Conservation (phyloP, 2,888 invertebrate genomes). For the Mactromeris polynyma region DNA sequence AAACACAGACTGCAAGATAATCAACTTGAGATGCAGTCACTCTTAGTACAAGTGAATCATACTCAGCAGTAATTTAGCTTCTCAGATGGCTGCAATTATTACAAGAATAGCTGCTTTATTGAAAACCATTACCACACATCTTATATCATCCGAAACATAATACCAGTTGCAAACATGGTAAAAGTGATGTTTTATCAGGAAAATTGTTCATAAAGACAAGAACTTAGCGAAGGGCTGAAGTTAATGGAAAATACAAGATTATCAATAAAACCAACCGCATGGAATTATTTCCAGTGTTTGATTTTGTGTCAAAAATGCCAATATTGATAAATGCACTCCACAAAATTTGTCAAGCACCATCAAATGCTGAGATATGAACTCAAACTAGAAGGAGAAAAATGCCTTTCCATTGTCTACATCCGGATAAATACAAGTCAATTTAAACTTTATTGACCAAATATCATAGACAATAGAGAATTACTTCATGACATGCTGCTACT, state of each 20-base stretch:
- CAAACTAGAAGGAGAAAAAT: constrained; percentile 5
- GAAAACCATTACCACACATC: background rate
- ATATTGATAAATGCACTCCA: constrained; percentile 12
- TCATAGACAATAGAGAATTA: background rate
- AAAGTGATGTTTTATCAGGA: constrained; percentile 9
- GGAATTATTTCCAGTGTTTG: constrained; percentile 31
- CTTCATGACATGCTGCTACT: background rate
- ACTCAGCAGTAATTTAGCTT: background rate
- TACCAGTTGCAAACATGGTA: background rate
- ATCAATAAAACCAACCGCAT: constrained; percentile 14
- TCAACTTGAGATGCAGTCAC: background rate
- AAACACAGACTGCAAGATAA: background rate
- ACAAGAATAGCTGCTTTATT: background rate
- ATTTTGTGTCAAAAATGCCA: constrained; percentile 43
- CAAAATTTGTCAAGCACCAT: constrained; percentile 10
- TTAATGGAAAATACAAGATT: constrained; percentile 25
- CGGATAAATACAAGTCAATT: background rate
- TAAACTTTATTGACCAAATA: background rate
- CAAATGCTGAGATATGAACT: background rate
- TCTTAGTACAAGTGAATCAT: background rate
- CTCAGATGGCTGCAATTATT: background rate
- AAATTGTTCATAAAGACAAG: constrained; percentile 12
- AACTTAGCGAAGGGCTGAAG: background rate
- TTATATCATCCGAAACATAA: background rate
- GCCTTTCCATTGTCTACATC: constrained; percentile 16